Evolutionary conservation across 2,797 vertebrate species (phyloP), one percentile per base, ranked within the genome.

Genomic region (Pelobates cultripes): DNA sequence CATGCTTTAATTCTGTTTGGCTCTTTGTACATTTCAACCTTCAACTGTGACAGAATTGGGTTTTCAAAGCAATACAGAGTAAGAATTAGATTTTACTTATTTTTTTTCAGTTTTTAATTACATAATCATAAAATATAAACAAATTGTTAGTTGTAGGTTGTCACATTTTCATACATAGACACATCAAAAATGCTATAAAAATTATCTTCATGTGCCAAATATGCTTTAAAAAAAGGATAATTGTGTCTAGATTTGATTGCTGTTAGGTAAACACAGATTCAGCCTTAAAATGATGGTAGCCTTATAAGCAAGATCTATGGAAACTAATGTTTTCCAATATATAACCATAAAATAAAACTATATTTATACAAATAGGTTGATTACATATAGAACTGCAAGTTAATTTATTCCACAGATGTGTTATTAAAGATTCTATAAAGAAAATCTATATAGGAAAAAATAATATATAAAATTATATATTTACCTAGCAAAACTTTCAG

Each of bases 61-160:
- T 78, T 90, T 83, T 91, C 82, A 92, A 93, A 94, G 93, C 93
- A 94, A 94, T 93, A 94, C 89, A 87, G 82, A 91, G 70, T 75
- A 84, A 86, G 87, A 78, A 79, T 63, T 70, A 70, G 42, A 70
- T 69, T 66, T 80, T 79, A 61, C 66, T 74, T 47, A 28, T 5
- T 12, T 28, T 17, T 43, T 80, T 68, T 68, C 13, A 43, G 53
- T 17, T 10, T 69, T 10, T 60, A 4, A 60, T 10, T 9, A 28
- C 61, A 64, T 28, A 40, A 64, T 7, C 10, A 64, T 64, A 3
- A 53, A 60, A 64, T 13, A 53, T 43, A 55, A 43, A 77, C 15
- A 40, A 71, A 60, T 43, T 73, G 3, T 43, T 61, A n/a, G 40
- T 74, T 61, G 15, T 12, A 43, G 55, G 7, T 40, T 73, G 8